A percentile compares a stretch with the other conserved stretches of the same genome.
phyloP scores from a whole-genome alignment of 2,113 vertebrate species.

The Semicossyphus pulcher region DNA sequence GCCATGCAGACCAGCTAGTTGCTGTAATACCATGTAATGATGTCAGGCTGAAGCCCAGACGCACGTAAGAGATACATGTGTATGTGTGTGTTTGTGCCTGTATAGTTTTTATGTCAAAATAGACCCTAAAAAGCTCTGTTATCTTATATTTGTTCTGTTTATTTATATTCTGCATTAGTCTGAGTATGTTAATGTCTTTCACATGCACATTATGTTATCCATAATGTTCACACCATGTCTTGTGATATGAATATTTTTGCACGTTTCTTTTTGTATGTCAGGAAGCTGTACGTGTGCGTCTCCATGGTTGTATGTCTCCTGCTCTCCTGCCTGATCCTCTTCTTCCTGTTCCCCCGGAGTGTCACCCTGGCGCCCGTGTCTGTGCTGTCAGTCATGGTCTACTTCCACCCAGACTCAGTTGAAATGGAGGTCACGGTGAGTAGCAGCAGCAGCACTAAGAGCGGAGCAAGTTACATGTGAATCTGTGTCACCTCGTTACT shows the following conservation, averaged over 20 bases:
- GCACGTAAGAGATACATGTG: constrained; percentile 88
- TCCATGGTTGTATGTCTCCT: constrained; percentile 90
- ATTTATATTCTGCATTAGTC: no score
- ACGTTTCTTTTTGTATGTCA: constrained; percentile 60
- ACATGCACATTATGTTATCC: no score
- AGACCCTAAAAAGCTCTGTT: no score
- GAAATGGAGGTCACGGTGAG: constrained; percentile 79
- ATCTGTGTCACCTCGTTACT: neutral
- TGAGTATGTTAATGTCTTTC: no score
- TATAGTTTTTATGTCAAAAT: neutral
- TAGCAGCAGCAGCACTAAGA: neutral
- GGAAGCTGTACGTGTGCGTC: constrained; percentile 91
- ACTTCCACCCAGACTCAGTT: constrained; percentile 72
- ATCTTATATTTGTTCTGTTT: no score
- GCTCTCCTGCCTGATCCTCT: constrained; percentile 90
- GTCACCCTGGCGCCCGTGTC: constrained; percentile 89
- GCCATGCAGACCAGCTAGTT: constrained; percentile 93
- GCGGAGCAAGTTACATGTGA: neutral
- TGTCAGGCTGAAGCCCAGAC: constrained; percentile 92
- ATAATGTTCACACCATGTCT: no score
- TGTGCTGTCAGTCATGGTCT: constrained; percentile 90
- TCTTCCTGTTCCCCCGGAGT: constrained; percentile 96
- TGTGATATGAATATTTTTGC: no score
- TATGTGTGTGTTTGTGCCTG: neutral
- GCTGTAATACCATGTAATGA: constrained; percentile 97